Evolutionary conservation across 2,113 vertebrate genomes (phyloP).

Genomic region (Psilopsiagon aurifrons): DNA sequence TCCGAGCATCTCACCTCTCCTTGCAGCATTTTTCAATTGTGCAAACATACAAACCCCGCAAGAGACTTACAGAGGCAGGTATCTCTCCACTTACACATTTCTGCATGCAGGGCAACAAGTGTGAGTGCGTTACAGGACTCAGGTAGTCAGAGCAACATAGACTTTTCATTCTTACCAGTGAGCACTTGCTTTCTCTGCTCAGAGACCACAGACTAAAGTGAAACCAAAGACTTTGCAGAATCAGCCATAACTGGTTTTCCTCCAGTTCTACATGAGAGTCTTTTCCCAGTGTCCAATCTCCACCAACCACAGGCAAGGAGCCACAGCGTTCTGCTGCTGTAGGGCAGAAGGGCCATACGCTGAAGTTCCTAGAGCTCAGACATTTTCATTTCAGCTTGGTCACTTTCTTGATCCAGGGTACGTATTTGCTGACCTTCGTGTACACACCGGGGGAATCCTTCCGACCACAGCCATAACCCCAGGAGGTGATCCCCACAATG

Average conservation of each 20-base stretch:
- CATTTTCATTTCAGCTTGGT: constrained; percentile 59
- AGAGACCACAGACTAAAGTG: neutral
- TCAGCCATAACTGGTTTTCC: neutral
- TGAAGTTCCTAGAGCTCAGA: neutral
- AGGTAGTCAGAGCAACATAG: neutral
- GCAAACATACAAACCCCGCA: neutral
- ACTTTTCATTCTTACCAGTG: neutral
- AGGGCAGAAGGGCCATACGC: neutral
- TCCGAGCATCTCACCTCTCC: neutral
- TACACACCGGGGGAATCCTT: constrained; percentile 87
- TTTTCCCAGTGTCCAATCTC: neutral
- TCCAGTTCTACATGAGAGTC: neutral
- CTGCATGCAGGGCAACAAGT: neutral
- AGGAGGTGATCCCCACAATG: constrained; percentile 85
- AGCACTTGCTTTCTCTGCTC: neutral
- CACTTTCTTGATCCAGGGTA: constrained; percentile 86
- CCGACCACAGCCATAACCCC: constrained; percentile 86
- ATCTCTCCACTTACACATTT: neutral
- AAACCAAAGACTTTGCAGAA: constrained; percentile 17
- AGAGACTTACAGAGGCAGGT: neutral
- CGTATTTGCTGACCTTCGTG: constrained; percentile 86
- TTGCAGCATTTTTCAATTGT: neutral
- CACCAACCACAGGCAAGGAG: neutral
- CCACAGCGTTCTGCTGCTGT: neutral
- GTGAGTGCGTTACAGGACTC: neutral